Evolutionary conservation across 1,140 invertebrate genomes (phyloP).

Genomic region (Gryon sp.): DNA sequence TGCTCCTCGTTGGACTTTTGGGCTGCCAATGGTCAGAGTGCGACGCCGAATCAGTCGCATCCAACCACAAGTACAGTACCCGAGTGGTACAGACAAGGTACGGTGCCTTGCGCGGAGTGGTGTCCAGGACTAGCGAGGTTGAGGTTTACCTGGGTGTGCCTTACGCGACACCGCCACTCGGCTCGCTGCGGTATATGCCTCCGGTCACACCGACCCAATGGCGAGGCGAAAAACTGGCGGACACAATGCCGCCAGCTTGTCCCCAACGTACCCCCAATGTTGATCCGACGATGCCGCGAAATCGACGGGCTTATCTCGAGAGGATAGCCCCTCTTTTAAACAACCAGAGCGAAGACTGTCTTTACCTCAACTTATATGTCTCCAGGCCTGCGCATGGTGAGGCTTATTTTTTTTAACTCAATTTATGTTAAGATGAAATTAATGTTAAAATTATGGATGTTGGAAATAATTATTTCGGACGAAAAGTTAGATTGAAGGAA

Average conservation of each 20-base stretch:
- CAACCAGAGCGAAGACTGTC: constrained; percentile 97
- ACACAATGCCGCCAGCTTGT: constrained; percentile 92
- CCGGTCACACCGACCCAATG: constrained; percentile 94
- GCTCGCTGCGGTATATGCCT: constrained; percentile 93
- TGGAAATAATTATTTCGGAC: too few relatives aligned
- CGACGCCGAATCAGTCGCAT: constrained; percentile 72
- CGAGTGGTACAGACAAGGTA: constrained; percentile 92
- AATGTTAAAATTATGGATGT: too few relatives aligned
- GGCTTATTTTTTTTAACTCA: constrained; percentile 64
- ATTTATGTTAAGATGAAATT: neutral
- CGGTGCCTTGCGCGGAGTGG: constrained; percentile 90
- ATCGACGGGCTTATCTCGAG: constrained; percentile 89
- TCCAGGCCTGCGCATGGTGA: constrained; percentile 86
- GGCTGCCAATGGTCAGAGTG: constrained; percentile 68
- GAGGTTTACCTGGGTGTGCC: constrained; percentile 97
- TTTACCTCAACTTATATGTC: constrained; percentile 97
- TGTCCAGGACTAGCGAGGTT: constrained; percentile 89
- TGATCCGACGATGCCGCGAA: constrained; percentile 88
- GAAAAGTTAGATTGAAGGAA: too few relatives aligned
- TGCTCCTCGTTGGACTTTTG: constrained; percentile 79
- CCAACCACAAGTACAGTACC: constrained; percentile 87
- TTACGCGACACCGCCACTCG: constrained; percentile 91
- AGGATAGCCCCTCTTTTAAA: constrained; percentile 88
- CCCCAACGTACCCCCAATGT: constrained; percentile 90
- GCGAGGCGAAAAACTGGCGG: constrained; percentile 89